These are phyloP conservation scores for Malaclemys terrapin DNA, from an alignment of 2,113 vertebrate species.

Conservation along the genomic window DNA sequence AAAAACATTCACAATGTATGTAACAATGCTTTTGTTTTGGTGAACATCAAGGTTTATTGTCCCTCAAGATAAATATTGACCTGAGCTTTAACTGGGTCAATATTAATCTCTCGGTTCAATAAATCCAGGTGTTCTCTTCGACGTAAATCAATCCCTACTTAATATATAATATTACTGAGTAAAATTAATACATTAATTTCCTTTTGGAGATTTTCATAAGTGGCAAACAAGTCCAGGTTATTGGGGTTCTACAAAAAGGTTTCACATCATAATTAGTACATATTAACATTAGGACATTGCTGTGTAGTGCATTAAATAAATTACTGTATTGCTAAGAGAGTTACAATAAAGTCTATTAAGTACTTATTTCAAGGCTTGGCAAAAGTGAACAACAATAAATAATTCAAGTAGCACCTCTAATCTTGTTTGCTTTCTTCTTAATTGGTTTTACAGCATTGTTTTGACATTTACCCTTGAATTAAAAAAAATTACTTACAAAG, in stretches of 20 bases:
- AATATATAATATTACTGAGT: constrained; percentile 39
- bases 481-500: constrained; percentile 40
- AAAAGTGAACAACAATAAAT: constrained; percentile 73
- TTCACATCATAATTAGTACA: background rate
- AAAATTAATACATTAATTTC: constrained; percentile 26
- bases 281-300: constrained; percentile 50
- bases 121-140: constrained; percentile 50
- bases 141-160: constrained; percentile 32
- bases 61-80: constrained; percentile 32
- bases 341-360: constrained; percentile 72
- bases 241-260: constrained; percentile 18
- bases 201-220: background rate
- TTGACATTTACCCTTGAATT: constrained; percentile 78
- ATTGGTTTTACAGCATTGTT: constrained; percentile 76
- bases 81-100: constrained; percentile 47
- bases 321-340: constrained; percentile 62
- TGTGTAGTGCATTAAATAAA: constrained; percentile 66
- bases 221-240: background rate
- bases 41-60: constrained; percentile 23
- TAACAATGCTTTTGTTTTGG: background rate
- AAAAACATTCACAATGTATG: constrained; percentile 2
- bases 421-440: constrained; percentile 76
- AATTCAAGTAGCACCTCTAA: constrained; percentile 74
- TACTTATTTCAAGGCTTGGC: constrained; percentile 72
- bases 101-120: constrained; percentile 51